These are phyloP conservation scores for Xenus cinereus DNA, from an alignment of 2,113 vertebrate genomes.

Conservation along the genomic window DNA sequence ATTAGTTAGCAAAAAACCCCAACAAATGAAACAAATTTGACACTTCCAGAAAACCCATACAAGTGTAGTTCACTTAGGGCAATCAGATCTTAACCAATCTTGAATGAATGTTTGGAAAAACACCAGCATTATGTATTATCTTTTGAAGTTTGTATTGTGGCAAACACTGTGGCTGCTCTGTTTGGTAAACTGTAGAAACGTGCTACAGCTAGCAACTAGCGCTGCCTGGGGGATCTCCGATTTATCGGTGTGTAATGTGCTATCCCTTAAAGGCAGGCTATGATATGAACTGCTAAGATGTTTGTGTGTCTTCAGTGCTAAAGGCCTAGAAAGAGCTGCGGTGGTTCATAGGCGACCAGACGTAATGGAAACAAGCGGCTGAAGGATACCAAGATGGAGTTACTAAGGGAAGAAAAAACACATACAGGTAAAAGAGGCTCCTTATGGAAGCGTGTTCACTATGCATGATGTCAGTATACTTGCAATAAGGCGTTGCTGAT, in stretches of 20 bases:
- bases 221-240: background rate
- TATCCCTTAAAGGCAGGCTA: background rate
- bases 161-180: background rate
- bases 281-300: background rate
- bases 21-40: background rate
- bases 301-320: background rate
- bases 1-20: background rate
- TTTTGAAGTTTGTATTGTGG: background rate
- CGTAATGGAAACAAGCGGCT: background rate
- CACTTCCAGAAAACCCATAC: background rate
- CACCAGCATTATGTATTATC: background rate
- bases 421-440: background rate
- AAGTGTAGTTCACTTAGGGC: background rate
- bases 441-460: background rate
- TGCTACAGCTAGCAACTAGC: background rate
- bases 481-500: background rate
- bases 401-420: background rate
- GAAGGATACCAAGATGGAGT: background rate
- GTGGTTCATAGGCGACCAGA: background rate
- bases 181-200: background rate
- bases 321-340: background rate
- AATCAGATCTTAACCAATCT: background rate
- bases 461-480: background rate
- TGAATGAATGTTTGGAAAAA: background rate
- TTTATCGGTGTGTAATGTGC: background rate